phyloP scores from a whole-genome alignment of 2,888 invertebrate species.

The Aspidiotus rigidus region DNA sequence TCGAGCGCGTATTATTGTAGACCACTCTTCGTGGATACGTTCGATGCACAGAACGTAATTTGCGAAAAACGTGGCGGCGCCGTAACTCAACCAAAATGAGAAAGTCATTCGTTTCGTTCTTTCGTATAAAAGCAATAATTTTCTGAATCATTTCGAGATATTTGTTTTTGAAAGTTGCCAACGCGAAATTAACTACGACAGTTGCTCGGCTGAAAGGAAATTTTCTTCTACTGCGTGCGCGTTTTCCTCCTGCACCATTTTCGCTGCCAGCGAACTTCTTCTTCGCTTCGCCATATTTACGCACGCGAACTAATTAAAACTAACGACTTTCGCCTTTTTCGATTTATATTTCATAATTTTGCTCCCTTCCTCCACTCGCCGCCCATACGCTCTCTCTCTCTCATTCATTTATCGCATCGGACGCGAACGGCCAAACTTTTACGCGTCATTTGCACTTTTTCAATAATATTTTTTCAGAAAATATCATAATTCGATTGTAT shows the following conservation, averaged over 20 bases:
- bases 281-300: neutral
- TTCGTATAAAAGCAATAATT: slow-evolving; percentile 25
- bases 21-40: no score
- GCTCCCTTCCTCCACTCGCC: no score
- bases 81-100: slow-evolving; percentile 24
- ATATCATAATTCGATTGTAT: slow-evolving; percentile 26
- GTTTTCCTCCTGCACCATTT: neutral
- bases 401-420: slow-evolving; percentile 12
- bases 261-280: neutral
- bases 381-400: neutral
- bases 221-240: neutral
- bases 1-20: no score
- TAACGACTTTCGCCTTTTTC: slow-evolving; percentile 18
- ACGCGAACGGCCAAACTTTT: slow-evolving; percentile 21
- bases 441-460: slow-evolving; percentile 33
- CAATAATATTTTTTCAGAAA: slow-evolving; percentile 21
- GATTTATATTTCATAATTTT: neutral
- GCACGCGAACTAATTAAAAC: slow-evolving; percentile 25
- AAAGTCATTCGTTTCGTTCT: slow-evolving; percentile 22
- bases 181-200: slow-evolving; percentile 28
- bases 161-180: slow-evolving; percentile 32
- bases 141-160: slow-evolving; percentile 31
- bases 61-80: slow-evolving; percentile 28
- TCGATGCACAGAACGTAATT: slow-evolving; percentile 8
- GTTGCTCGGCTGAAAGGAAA: slow-evolving; percentile 15